Base-by-base conservation (phyloP, 2,797 vertebrate genomes). In the Trachops cirrhosus region DNA sequence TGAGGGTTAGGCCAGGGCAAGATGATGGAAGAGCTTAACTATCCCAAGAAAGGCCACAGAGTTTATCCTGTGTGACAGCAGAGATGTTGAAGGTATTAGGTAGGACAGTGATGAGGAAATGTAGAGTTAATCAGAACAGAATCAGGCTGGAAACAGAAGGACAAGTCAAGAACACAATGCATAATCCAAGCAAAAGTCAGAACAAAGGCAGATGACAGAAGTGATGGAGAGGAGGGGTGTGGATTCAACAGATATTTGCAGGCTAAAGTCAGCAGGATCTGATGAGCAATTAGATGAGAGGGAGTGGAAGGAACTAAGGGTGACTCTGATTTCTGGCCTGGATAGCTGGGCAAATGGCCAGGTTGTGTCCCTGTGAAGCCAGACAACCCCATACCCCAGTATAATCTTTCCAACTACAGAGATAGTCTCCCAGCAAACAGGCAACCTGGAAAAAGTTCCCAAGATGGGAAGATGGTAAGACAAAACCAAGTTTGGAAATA, bases 401-500 rank as follows among this genome's bases (percentile, higher is more conserved):
- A 54, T 0, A 5, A 83, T 86, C 82, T 93, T 92, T 52, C 75
- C 48, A 89, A 29, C 16, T 59, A 77, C 24, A 70, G 29, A 90
- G 48, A 86, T 11, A 91, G 52, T 29, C 10, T 80, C 39, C 68
- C 22, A 82, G 86, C 34, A 91, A 91, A 67, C 10, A 89, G 62
- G 70, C 18, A 67, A 54, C 86, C 54, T 75, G 52, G 91, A 83
- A 93, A 94, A 88, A 90, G 26, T 57, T 92, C 89, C 11, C 73
- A 57, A 57, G n/a, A 41, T 78, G 70, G 52, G 87, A 96, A 96
- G 67, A 89, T 68, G 5, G 48, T 54, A 79, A 79, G 50, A 54
- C 22, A 54, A 97, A 95, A 85, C 84, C 84, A 89, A 89, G 84
- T 94, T 96, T 95, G 74, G 97, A 94, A 97, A 96, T 85, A 93